phyloP scores from a whole-genome alignment of 1,140 invertebrate genomes.

The Maconellicoccus hirsutus region DNA sequence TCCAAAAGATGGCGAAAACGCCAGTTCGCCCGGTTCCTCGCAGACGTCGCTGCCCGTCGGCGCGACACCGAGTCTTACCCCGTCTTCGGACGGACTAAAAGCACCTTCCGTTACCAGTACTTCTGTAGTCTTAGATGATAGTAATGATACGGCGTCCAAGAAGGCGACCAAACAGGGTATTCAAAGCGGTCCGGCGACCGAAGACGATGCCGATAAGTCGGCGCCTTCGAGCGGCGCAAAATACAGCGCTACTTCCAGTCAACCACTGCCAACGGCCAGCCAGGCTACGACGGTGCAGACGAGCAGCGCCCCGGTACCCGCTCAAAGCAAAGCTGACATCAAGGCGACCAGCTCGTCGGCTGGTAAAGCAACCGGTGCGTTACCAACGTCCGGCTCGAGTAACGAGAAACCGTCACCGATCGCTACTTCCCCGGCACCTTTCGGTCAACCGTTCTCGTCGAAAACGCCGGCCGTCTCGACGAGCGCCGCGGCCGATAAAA shows the following conservation, averaged over 20 bases:
- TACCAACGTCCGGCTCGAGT: not conserved
- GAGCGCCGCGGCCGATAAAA: not conserved
- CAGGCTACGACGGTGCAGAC: not conserved
- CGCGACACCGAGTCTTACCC: not conserved
- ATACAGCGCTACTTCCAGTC: not conserved
- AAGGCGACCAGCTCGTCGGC: not conserved
- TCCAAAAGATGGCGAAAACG: not conserved
- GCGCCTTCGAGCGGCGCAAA: not conserved
- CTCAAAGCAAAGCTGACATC: not conserved
- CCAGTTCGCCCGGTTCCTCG: not conserved
- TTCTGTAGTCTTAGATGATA: not conserved
- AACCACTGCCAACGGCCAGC: not conserved
- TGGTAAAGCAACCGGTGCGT: not conserved
- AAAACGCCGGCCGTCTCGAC: not conserved
- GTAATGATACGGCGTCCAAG: not conserved
- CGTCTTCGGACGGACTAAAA: not conserved
- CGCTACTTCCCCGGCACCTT: not conserved
- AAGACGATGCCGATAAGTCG: not conserved
- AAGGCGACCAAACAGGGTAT: not conserved
- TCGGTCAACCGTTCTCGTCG: not conserved
- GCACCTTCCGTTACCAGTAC: not conserved
- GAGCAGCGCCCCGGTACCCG: not conserved
- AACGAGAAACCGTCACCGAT: not conserved
- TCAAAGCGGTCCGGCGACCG: not conserved
- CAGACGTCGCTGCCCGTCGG: not conserved